Base-by-base conservation (phyloP, 2,888 invertebrate genomes). In the Napeogenes inachia region DNA sequence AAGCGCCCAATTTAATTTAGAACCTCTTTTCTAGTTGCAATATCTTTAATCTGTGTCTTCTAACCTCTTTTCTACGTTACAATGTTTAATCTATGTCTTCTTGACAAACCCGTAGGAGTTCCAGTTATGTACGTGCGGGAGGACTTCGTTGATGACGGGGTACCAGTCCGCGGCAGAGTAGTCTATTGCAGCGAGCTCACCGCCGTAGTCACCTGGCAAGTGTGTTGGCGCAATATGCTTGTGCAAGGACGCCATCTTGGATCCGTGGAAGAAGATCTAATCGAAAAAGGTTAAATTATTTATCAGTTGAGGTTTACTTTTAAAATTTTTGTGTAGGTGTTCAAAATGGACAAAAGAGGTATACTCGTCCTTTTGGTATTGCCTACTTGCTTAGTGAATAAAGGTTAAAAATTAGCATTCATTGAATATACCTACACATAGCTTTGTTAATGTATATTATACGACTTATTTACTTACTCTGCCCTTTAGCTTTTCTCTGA, bases 181-280 rank as follows among this genome's bases (percentile, higher is more conserved):
- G 84, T 96, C 92, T 64, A 96, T 94, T 75, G 92, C 92, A 0
- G 95, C 95, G 50, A 94, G 80, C 59, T 92, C 85, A 45, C 97
- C 97, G 65, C 93, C 95, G 79, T 96, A 97, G 84, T 96, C 94
- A 53, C 92, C 88, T 0, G 96, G 96, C 69, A 97, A 81, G 76
- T 93, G 92, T 42, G 92, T 91, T 0, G 95, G 92, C 0, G 91
- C 89, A 71, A 97, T 80, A 81, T 94, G 91, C 77, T 94, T 92
- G 78, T 97, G 96, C 4, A 97, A 91, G 0, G 94, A 94, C 45
- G 92, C 76, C 95, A 96, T 96, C 77, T 96, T 95, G 63, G 91
- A 91, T 13, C 96, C 96, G 81, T 97, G 96, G 93, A 96, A 96
- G 87, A 92, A 94, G 87, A 96, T 94, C 93, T 96, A 86, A 2